phyloP scores from a whole-genome alignment of 2,888 invertebrate species.

The Neria commutata region DNA sequence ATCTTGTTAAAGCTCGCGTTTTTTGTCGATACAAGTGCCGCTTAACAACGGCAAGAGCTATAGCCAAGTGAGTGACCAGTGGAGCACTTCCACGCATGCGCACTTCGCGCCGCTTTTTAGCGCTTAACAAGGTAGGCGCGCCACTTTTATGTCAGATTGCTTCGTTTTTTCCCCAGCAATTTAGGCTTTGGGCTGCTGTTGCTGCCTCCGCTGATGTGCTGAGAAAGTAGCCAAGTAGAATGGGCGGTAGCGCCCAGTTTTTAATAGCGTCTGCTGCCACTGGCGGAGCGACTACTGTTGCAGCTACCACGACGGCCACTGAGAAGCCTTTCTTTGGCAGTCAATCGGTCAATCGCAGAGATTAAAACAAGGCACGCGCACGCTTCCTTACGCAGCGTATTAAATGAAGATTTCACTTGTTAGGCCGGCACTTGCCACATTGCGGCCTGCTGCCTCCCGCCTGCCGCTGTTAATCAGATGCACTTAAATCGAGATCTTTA shows the following conservation, averaged over 20 bases:
- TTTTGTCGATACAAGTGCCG: too few relatives aligned
- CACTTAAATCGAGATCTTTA: background rate
- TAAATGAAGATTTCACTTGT: background rate
- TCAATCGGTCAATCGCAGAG: too few relatives aligned
- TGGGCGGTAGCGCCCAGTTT: background rate
- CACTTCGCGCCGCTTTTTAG: constrained; percentile 27
- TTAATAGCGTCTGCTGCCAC: background rate
- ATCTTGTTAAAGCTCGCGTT: background rate
- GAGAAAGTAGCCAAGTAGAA: constrained; percentile 20
- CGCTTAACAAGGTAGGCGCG: constrained; percentile 52
- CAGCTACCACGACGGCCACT: background rate
- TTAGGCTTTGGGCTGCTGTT: background rate
- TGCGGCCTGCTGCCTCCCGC: background rate
- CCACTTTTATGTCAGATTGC: constrained; percentile 26
- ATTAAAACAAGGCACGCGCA: background rate
- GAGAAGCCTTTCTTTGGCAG: background rate
- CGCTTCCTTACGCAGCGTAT: background rate
- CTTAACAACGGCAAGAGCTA: too few relatives aligned
- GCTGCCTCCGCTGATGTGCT: background rate
- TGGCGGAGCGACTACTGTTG: background rate
- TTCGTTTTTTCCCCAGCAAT: constrained; percentile 8
- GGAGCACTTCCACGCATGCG: constrained; percentile 21
- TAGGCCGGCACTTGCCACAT: background rate
- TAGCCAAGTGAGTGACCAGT: background rate
- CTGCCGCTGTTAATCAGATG: background rate